Percentiles rank a stretch among this genome's conserved stretches.
These are phyloP conservation scores for Ectemnius lituratus DNA, from an alignment of 2,888 invertebrate genomes.

Conservation along the genomic window DNA sequence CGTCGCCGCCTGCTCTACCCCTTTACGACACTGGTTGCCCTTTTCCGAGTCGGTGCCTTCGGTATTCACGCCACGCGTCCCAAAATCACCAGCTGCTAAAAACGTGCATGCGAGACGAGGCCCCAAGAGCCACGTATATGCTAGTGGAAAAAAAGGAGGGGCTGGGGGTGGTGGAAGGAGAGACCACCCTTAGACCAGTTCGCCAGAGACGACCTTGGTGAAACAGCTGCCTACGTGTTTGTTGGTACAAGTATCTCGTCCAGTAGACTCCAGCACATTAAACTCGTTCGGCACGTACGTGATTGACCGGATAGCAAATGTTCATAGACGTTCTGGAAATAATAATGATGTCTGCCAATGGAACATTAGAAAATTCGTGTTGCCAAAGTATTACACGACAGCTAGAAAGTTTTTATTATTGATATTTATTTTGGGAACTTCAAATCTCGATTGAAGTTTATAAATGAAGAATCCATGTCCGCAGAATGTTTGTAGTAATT, in stretches of 20 bases:
- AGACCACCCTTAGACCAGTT: background rate
- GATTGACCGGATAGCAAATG: constrained; percentile 7
- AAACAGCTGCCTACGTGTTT: background rate
- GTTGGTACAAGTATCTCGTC: background rate
- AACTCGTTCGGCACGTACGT: constrained; percentile 1
- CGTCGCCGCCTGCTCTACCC: constrained; percentile 32
- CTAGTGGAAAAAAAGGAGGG: background rate
- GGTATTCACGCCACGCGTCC: constrained; percentile 59
- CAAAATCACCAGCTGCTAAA: constrained; percentile 65
- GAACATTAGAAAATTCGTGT: background rate
- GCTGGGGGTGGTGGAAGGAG: background rate
- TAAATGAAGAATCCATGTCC: no score
- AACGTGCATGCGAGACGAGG: constrained; percentile 58
- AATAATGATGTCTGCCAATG: background rate
- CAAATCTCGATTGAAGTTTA: no score
- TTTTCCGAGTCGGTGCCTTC: constrained; percentile 40
- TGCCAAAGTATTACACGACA: no score
- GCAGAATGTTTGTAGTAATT: no score
- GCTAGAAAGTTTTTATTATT: no score
- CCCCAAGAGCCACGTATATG: background rate
- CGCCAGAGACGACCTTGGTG: background rate
- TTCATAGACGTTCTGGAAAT: background rate
- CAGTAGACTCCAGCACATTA: background rate
- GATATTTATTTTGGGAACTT: no score
- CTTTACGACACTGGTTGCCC: constrained; percentile 52